phyloP scores from a whole-genome alignment of 2,888 invertebrate genomes.

The Eristalinus sepulchralis region DNA sequence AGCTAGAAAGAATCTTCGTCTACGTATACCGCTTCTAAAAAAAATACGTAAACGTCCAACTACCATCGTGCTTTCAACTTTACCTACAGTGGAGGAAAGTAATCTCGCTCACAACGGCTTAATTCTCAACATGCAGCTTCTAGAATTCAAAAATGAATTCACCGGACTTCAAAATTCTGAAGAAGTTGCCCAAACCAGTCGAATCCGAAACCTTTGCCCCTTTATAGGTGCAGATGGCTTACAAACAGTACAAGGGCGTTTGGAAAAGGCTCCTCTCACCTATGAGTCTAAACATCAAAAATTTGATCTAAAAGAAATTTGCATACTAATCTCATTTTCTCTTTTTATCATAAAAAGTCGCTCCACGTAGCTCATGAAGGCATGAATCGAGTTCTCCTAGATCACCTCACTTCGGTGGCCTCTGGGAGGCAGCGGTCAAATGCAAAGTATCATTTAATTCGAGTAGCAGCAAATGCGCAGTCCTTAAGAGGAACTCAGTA shows the following conservation, averaged over 20 bases:
- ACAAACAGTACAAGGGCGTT: not conserved
- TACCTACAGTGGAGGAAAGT: conserved; percentile 7
- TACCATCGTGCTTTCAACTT: not conserved
- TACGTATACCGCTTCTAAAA: not conserved
- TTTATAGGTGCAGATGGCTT: not conserved
- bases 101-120: not conserved
- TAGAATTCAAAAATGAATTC: conserved; percentile 9
- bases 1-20: not conserved
- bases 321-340: not conserved
- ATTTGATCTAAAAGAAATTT: conserved; percentile 5
- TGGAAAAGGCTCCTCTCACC: conserved; percentile 1
- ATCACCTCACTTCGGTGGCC: too few relatives aligned
- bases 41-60: not conserved
- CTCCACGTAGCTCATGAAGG: too few relatives aligned
- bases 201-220: too few relatives aligned
- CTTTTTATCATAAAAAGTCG: too few relatives aligned
- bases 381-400: too few relatives aligned
- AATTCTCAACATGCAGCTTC: conserved; percentile 2
- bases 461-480: too few relatives aligned
- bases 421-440: too few relatives aligned
- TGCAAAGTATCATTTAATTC: too few relatives aligned
- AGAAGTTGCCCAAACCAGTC: too few relatives aligned
- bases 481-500: too few relatives aligned
- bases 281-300: conserved; percentile 18
- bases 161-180: too few relatives aligned